Conservation (phyloP, 1,140 invertebrate genomes). For the Archegozetes longisetosus region DNA sequence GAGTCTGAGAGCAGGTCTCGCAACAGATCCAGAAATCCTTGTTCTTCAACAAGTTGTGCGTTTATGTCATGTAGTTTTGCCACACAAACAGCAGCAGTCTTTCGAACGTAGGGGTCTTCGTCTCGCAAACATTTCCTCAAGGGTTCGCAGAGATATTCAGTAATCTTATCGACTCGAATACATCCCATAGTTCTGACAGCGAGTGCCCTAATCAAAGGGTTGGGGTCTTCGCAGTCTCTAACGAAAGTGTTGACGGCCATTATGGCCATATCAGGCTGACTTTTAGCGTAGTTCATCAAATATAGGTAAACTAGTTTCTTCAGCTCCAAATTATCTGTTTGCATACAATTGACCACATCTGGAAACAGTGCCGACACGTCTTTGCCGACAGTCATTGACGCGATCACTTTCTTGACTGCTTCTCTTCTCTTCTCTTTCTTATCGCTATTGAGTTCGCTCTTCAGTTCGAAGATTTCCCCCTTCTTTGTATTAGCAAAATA, state of each 20-base stretch:
- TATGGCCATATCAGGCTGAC: constrained; percentile 99
- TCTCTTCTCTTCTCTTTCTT: constrained; percentile 99
- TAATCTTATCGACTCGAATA: constrained; percentile 99
- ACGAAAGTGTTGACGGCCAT: constrained; percentile 99
- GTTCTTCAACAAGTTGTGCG: constrained; percentile 87
- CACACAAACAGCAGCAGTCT: constrained; percentile 98
- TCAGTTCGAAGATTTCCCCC: constrained; percentile 94
- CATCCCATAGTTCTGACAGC: constrained; percentile 99
- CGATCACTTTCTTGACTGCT: constrained; percentile 99
- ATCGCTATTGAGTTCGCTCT: constrained; percentile 97
- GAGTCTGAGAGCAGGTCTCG: constrained; percentile 95
- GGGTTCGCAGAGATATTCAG: constrained; percentile 98
- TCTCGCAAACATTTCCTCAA: constrained; percentile 95
- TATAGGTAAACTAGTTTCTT: constrained; percentile 99
- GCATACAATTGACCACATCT: constrained; percentile 99
- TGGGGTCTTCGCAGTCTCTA: constrained; percentile 98
- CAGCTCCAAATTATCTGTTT: constrained; percentile 97
- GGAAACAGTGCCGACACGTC: constrained; percentile 77
- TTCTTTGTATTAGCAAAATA: constrained; percentile 99
- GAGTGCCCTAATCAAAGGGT: constrained; percentile 92
- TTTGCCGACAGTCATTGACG: constrained; percentile 97
- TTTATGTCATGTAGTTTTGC: constrained; percentile 99
- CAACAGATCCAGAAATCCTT: constrained; percentile 93
- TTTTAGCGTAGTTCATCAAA: constrained; percentile 99
- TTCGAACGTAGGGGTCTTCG: constrained; percentile 98